Evolutionary conservation across 1,140 invertebrate genomes (phyloP), one percentile per base, ranked within the genome.

Genomic region (Hylaeus anthracinus): DNA sequence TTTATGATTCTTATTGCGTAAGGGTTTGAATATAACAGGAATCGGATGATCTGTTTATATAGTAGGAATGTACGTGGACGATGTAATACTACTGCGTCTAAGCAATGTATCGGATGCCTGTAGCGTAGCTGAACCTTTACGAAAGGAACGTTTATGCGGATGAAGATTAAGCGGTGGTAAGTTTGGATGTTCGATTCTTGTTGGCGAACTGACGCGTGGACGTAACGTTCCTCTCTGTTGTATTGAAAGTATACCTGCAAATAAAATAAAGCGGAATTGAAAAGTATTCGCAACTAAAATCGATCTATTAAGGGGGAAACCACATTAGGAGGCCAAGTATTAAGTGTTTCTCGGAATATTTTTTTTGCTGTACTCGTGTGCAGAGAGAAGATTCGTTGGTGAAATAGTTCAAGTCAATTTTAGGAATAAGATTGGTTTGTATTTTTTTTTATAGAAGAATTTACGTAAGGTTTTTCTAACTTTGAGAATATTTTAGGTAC

Each of bases 141-240:
- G 94, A 55, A 90, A 90, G 1, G 86, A 86, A 37, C 91, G 90
- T 74, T 92, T 92, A 53, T 94, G 94, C 8, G 96, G 96, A 88
- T 96, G 95, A 3, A 97, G 93, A 88, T 97, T 97, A 26, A 97
- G 87, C 5, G 96, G 96, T 3, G 95, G 96, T 63, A 97, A 92
- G 91, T 97, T 97, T 0, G 96, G 96, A 87, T 97, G 95, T 88
- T 97, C 97, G 83, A 97, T 97, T 82, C 96, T 94, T 1, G 96
- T 97, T 0, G 97, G 96, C 1, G 96, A 96, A 12, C 96, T 97
- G 0, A 97, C 96, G 15, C 95, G 92, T 0, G 95, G 95, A 15
- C 92, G 90, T n/a, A 92, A 75, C 1, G 91, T 91, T 39, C 87
- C 86, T 73, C 87, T 84, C 70, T 90, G 63, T 70, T 90, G 67